phyloP scores from a whole-genome alignment of 2,888 invertebrate genomes.

The Pilophorus perplexus region DNA sequence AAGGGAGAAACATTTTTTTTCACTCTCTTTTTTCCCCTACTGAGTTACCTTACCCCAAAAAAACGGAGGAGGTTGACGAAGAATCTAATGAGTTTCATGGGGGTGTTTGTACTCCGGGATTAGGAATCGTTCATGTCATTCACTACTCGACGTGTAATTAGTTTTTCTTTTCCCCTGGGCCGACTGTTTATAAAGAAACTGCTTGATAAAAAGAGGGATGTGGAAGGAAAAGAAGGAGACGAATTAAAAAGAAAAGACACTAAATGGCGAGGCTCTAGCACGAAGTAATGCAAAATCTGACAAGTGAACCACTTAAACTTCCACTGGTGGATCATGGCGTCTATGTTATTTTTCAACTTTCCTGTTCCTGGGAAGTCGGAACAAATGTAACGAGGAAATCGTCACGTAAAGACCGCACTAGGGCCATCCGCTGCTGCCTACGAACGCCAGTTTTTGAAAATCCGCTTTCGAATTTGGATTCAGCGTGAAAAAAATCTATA shows the following conservation, averaged over 20 bases:
- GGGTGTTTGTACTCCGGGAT: background rate
- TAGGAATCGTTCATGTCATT: conserved; percentile 11
- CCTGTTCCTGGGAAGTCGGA: no score
- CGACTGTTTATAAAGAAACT: conserved; percentile 2
- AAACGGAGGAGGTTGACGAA: background rate
- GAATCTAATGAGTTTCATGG: conserved; percentile 15
- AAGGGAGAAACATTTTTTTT: background rate
- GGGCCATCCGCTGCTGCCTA: no score
- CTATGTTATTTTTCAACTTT: no score
- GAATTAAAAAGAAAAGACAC: background rate
- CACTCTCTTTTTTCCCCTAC: background rate
- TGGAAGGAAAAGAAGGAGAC: background rate
- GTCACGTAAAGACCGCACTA: no score
- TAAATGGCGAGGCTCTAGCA: no score
- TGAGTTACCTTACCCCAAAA: background rate
- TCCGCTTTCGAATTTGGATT: no score
- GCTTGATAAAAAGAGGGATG: background rate
- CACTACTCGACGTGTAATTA: background rate
- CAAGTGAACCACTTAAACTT: no score
- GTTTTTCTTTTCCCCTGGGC: background rate
- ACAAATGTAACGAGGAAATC: no score
- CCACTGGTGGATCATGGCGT: no score
- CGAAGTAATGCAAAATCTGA: no score
- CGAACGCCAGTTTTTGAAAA: no score
- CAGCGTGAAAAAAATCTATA: no score